Evolutionary conservation across 2,113 vertebrate genomes (phyloP).

Genomic region (Dipodomys spectabilis): DNA sequence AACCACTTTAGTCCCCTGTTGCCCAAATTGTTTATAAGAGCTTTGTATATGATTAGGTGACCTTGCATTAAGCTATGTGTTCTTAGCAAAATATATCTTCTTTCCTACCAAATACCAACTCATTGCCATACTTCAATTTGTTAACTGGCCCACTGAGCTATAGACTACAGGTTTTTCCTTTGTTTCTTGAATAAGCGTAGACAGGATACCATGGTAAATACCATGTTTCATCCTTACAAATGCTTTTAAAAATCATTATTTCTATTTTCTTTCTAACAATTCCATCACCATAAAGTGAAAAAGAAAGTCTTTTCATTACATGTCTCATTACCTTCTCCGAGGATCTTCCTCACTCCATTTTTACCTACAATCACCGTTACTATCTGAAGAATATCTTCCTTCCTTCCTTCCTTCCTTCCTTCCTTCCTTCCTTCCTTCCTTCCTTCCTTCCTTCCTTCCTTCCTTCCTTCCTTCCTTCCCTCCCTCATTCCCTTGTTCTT

Average conservation of each 20-base stretch:
- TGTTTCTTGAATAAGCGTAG: background rate
- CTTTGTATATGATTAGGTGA: background rate
- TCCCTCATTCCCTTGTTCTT: no score
- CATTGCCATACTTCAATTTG: background rate
- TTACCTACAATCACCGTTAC: background rate
- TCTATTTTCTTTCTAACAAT: no score
- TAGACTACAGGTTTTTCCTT: background rate
- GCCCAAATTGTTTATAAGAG: background rate
- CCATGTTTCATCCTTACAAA: background rate
- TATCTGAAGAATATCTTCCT: no score
- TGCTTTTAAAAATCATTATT: no score
- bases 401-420: no score
- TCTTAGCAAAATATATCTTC: background rate
- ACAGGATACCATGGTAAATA: background rate
- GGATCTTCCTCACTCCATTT: background rate
- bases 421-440: no score
- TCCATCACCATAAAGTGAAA: background rate
- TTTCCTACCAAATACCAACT: background rate
- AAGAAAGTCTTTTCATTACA: background rate
- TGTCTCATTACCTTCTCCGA: background rate
- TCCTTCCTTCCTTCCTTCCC: no score
- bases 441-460: no score
- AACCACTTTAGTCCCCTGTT: background rate
- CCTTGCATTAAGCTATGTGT: background rate
- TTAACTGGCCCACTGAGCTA: background rate